These are phyloP conservation scores for Ptychadena robeensis DNA, from an alignment of 2,797 vertebrate genomes.

Conservation along the genomic window DNA sequence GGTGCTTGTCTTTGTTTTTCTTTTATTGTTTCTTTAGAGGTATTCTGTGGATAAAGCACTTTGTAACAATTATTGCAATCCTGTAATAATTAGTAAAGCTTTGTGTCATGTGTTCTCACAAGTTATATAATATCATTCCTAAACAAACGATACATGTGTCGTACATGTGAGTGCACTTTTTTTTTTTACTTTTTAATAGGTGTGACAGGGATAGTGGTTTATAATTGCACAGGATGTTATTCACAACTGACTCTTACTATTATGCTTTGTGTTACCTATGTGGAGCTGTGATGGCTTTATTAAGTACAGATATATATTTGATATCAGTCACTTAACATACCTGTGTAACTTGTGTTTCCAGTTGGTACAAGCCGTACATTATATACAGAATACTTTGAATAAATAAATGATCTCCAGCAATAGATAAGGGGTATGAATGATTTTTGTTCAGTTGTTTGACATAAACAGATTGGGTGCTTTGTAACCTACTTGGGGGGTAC, in stretches of 20 bases:
- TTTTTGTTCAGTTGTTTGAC: neutral
- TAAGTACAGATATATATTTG: neutral
- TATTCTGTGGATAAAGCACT: constrained; percentile 31
- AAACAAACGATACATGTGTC: neutral
- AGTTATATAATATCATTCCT: neutral
- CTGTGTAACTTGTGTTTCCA: neutral
- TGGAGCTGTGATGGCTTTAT: neutral
- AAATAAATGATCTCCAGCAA: neutral
- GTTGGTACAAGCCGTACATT: neutral
- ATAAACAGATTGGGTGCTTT: too few species aligned
- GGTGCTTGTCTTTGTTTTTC: constrained; percentile 21
- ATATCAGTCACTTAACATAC: neutral
- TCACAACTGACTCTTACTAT: neutral
- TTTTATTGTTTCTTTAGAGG: constrained; percentile 26
- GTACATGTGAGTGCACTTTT: constrained; percentile 4
- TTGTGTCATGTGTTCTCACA: constrained; percentile 21
- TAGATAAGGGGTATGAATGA: neutral
- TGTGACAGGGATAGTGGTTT: neutral
- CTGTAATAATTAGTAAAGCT: constrained; percentile 34
- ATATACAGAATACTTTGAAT: neutral
- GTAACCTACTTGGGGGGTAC: too few species aligned
- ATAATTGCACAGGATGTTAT: neutral
- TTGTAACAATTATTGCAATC: constrained; percentile 14
- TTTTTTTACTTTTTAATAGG: neutral
- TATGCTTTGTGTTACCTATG: neutral